Evolutionary conservation across 1,140 invertebrate species (phyloP).

Genomic region (Coptotermes formosanus): DNA sequence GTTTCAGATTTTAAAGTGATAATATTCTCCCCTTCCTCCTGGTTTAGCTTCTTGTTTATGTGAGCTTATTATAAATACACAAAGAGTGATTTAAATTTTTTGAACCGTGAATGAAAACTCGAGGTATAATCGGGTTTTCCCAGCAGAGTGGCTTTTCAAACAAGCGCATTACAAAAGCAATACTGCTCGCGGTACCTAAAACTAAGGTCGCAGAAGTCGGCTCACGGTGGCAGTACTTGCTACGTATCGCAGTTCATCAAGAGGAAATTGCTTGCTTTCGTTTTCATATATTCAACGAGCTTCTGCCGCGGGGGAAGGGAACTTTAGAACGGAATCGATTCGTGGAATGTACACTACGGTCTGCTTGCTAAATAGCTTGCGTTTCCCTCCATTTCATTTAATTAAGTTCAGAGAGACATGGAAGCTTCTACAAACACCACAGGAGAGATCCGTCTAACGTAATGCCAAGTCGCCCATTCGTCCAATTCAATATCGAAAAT

Average conservation of each 20-base stretch:
- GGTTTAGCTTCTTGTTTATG: too few relatives aligned
- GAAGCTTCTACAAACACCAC: neutral
- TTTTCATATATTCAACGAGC: neutral
- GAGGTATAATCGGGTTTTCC: neutral
- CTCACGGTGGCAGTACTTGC: neutral
- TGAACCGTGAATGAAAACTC: neutral
- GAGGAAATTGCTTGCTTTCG: neutral
- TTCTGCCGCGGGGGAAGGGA: neutral
- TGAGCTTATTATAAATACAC: neutral
- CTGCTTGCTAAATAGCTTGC: constrained; percentile 15
- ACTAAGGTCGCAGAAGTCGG: neutral
- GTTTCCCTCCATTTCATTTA: constrained; percentile 17
- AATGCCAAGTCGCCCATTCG: neutral
- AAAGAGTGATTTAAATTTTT: neutral
- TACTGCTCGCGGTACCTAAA: neutral
- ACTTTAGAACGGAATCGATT: neutral
- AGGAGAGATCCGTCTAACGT: neutral
- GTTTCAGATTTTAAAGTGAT: too few relatives aligned
- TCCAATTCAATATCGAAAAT: neutral
- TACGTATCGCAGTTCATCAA: neutral
- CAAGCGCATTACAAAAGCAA: neutral
- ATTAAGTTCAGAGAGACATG: constrained; percentile 7
- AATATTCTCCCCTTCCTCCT: too few relatives aligned
- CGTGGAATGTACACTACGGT: neutral
- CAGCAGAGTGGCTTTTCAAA: neutral